Evolutionary conservation across 2,888 invertebrate genomes (phyloP), one percentile per base, ranked within the genome.

Genomic region (Ditula angustiorana): DNA sequence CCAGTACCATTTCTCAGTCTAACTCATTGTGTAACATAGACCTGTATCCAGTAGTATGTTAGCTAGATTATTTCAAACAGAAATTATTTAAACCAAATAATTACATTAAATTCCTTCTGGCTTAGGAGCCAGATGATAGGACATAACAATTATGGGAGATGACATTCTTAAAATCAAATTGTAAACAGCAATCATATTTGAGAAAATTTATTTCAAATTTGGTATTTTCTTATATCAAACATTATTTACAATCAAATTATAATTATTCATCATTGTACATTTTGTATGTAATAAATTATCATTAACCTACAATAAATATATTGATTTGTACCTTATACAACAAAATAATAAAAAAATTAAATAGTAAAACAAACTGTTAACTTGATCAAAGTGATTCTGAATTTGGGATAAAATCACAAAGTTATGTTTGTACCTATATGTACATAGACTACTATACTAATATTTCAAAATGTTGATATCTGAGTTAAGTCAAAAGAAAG

Each of bases 151-250:
- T n/a, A n/a, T n/a, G n/a, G n/a, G n/a, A n/a, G n/a, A n/a, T n/a
- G n/a, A n/a, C n/a, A n/a, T n/a, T n/a, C n/a, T n/a, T n/a, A n/a
- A n/a, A n/a, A 19, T 41, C 10, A 19, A 41, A 10, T 19, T 16
- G 16, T 1, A 28, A 2, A 50, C 1, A 5, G n/a, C n/a, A n/a
- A n/a, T 5, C 0, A 30, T 68, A 66, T 66, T 66, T 70, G 67
- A 59, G 69, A 67, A 71, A 68, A 28, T 66, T 66, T 73, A 72
- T 59, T 71, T 71, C 69, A 67, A 68, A 70, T 80, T 82, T 81
- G 80, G 80, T 80, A 68, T 74, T 73, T 76, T 71, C 71, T 74
- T 77, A 81, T 72, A 58, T 55, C 57, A 46, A 61, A 63, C 28
- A 61, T 56, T 68, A 69, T 67, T 67, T 67, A 71, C 62, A 71